Evolutionary conservation across 1,140 invertebrate species (phyloP).

Genomic region (Melanaphis sacchari): DNA sequence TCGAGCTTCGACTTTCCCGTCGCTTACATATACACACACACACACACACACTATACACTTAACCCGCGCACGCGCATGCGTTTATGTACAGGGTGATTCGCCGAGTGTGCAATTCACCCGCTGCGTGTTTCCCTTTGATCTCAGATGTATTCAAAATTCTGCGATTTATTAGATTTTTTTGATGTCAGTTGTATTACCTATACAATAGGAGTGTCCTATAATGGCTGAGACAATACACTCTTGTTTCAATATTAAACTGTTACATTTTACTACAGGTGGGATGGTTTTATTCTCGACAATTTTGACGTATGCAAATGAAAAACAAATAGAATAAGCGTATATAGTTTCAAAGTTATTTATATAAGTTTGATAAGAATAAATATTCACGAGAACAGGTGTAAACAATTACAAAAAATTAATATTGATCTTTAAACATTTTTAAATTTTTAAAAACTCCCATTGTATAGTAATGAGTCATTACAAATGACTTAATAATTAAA

Average conservation of each 20-base stretch:
- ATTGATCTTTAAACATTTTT: neutral
- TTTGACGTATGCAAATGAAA: neutral
- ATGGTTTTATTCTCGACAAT: neutral
- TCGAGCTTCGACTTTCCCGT: conserved; percentile 19
- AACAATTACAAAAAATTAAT: too few species aligned
- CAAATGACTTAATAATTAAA: neutral
- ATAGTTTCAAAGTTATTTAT: too few species aligned
- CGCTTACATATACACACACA: too few species aligned
- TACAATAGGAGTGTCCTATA: too few species aligned
- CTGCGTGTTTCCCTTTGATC: neutral
- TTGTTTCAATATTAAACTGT: neutral
- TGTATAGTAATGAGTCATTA: too few species aligned
- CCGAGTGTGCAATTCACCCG: neutral
- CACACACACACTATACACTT: too few species aligned
- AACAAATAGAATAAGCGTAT: neutral
- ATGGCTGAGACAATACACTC: neutral
- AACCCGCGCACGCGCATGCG: neutral
- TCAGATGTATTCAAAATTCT: neutral
- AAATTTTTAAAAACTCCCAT: neutral
- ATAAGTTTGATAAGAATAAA: too few species aligned
- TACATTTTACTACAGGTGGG: neutral
- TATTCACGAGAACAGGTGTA: too few species aligned
- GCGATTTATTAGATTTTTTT: neutral
- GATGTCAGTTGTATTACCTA: neutral
- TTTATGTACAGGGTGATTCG: neutral